Percentiles rank a stretch among this genome's conserved stretches.
Evolutionary conservation across 2,113 vertebrate genomes (phyloP).

Genomic region (Gadus macrocephalus): DNA sequence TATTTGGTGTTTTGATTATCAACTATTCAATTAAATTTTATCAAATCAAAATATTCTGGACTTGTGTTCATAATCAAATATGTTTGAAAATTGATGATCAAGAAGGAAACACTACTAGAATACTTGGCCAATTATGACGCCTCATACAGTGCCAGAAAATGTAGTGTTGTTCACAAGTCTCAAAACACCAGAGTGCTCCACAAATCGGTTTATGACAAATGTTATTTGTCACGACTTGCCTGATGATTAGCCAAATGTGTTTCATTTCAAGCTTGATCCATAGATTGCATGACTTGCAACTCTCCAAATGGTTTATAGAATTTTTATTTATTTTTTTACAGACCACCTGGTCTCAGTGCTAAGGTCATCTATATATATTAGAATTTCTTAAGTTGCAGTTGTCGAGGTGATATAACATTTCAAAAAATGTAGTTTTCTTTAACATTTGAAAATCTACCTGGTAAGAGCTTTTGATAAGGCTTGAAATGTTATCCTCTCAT

Average conservation of each 20-base stretch:
- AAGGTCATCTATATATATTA: not conserved
- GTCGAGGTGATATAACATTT: not conserved
- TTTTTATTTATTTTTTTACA: constrained; percentile 13
- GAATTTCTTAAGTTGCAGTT: not conserved
- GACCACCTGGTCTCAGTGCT: constrained; percentile 4
- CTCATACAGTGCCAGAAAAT: constrained; percentile 63
- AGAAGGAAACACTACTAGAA: not conserved
- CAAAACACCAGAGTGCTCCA: constrained; percentile 35
- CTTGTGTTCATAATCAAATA: constrained; percentile 1
- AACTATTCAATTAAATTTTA: constrained; percentile 13
- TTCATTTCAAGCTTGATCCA: constrained; percentile 65
- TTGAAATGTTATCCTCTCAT: constrained; percentile 80
- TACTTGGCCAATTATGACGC: constrained; percentile 22
- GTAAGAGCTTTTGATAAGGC: constrained; percentile 71
- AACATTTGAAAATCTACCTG: constrained; percentile 1
- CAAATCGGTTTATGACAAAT: constrained; percentile 32
- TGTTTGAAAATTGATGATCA: not conserved
- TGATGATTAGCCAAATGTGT: constrained; percentile 26
- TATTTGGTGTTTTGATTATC: constrained; percentile 54
- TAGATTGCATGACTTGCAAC: constrained; percentile 13
- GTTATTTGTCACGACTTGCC: constrained; percentile 27
- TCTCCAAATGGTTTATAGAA: constrained; percentile 37
- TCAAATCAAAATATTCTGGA: not conserved
- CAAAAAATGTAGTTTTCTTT: not conserved
- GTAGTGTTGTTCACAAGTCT: constrained; percentile 82